Conservation (phyloP, 1,140 invertebrate species). For the Neodiprion pinetum region DNA sequence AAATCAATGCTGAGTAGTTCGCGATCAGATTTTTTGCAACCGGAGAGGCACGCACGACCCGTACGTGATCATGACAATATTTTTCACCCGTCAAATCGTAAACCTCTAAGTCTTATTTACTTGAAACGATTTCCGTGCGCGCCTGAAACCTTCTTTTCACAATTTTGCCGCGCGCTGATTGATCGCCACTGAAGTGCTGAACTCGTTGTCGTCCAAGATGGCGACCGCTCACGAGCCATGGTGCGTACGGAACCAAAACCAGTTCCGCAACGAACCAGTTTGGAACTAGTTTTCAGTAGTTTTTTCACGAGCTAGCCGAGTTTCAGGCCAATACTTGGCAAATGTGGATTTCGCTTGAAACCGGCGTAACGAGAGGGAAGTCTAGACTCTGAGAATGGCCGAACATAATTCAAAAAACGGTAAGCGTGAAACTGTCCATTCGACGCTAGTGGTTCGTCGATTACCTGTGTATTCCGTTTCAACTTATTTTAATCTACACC, state of each 20-base stretch:
- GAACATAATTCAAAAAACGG: conserved; percentile 11
- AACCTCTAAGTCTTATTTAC: background rate
- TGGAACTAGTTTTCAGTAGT: conserved; percentile 43
- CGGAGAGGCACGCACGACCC: too few relatives aligned
- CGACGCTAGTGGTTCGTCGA: too few relatives aligned
- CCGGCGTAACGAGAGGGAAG: background rate
- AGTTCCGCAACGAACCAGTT: conserved; percentile 44
- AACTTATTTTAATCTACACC: too few relatives aligned
- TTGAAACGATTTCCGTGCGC: conserved; percentile 10
- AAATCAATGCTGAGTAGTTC: too few relatives aligned
- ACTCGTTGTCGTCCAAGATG: conserved; percentile 27
- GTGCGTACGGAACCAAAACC: conserved; percentile 45
- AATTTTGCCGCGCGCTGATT: conserved; percentile 14
- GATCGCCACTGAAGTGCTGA: conserved; percentile 9
- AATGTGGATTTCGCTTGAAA: background rate
- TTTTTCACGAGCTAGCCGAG: conserved; percentile 33
- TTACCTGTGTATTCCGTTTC: too few relatives aligned
- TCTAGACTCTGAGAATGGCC: conserved; percentile 25
- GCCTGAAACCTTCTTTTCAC: conserved; percentile 9
- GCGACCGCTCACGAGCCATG: conserved; percentile 25
- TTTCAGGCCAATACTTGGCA: conserved; percentile 27
- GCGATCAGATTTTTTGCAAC: too few relatives aligned
- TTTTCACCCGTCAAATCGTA: too few relatives aligned
- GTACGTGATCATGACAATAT: too few relatives aligned
- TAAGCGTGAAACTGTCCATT: background rate